Evolutionary conservation across 2,797 vertebrate species (phyloP), one percentile per base, ranked within the genome.

Genomic region (Perodicticus potto): DNA sequence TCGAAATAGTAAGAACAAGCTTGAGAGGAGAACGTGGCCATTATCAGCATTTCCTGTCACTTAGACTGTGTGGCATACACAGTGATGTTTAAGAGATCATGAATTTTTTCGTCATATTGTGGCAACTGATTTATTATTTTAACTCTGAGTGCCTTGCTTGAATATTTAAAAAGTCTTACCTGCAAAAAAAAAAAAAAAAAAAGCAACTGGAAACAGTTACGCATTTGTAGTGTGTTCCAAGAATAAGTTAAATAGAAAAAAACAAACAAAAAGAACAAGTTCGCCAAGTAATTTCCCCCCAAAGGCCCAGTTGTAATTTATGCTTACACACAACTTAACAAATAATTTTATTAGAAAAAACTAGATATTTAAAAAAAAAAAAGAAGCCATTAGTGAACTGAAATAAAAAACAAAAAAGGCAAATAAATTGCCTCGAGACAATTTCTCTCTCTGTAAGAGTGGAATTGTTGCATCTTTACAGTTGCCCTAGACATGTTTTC

Each of bases 81-180:
- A 55, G 49, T 6, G 63, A 45, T 61, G 45, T 91, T 95, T 45
- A 53, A 53, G 80, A 23, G 61, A 88, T 86, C 78, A 95, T 97
- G 77, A 94, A 95, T 93, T 93, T 97, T 97, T 96, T 96, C 93
- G 95, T 93, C 93, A 74, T 78, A 65, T 70, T 69, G 63, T 81
- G 61, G 77, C 87, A 96, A 90, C 49, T 70, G 85, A 95, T 92
- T 96, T 94, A 95, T 86, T 95, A n/a, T 85, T 53, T 88, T 95
- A 65, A 67, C 55, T 34, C 55, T 16, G 20, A 53, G 65, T 70
- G 87, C 20, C 63, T 95, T 78, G 55, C 81, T 94, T 96, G 86
- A 93, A 95, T 97, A 91, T 96, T 97, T 93, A 37, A 92, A 73
- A 88, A 92, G 72, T 57, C 23, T 49, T 85, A 40, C 53, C 74